Conservation (phyloP, 2,797 vertebrate genomes). For the Manis pentadactyla region DNA sequence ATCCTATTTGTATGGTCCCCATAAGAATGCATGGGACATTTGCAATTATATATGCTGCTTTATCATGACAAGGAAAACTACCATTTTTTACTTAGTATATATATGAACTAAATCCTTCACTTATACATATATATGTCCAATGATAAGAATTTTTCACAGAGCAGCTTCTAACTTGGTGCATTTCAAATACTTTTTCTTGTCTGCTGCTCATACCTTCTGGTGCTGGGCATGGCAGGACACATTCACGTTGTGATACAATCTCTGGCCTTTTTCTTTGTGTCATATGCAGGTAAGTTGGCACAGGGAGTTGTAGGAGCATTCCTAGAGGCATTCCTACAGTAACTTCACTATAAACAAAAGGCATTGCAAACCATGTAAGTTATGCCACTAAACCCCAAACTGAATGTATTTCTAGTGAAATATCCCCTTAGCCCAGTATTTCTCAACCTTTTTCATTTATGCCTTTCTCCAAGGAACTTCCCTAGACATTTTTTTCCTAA, state of each 20-base stretch:
- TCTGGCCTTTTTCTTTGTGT: neutral
- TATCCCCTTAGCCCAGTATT: neutral
- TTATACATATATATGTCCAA: neutral
- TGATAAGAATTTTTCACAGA: neutral
- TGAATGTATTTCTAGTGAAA: neutral
- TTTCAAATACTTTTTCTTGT: neutral
- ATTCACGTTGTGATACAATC: rapidly evolving
- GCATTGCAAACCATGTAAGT: neutral
- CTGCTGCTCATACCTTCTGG: neutral
- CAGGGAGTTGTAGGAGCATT: neutral
- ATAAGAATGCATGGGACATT: too few relatives aligned
- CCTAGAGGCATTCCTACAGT: neutral
- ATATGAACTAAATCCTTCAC: neutral
- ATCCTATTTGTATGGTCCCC: neutral
- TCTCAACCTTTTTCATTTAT: neutral
- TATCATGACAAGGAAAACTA: neutral
- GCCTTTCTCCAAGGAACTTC: neutral
- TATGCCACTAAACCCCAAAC: neutral
- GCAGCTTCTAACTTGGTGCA: neutral
- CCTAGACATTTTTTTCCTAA: neutral
- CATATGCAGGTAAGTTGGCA: neutral
- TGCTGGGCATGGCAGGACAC: too few relatives aligned
- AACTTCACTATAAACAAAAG: neutral
- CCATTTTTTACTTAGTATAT: neutral
- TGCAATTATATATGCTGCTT: neutral